Evolutionary conservation across 2,113 vertebrate species (phyloP).

Genomic region (Ailuropoda melanoleuca): DNA sequence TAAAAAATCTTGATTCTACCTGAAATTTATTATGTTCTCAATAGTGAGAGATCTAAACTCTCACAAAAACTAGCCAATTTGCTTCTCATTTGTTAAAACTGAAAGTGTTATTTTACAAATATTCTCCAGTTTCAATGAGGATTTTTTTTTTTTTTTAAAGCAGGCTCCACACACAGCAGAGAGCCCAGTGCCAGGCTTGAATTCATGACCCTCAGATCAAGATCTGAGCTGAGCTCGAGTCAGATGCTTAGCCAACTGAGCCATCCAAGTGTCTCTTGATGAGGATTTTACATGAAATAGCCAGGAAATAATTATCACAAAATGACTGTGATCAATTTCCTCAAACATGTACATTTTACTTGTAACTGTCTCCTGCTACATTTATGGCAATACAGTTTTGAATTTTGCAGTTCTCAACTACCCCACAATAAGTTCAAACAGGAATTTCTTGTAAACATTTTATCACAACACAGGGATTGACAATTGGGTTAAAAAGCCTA

Average conservation of each 20-base stretch:
- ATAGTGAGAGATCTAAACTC: background rate
- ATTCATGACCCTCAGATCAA: too few relatives aligned
- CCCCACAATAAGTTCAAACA: background rate
- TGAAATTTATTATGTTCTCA: background rate
- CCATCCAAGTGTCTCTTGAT: background rate
- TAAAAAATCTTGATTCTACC: background rate
- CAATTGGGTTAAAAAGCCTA: background rate
- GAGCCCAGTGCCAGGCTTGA: too few relatives aligned
- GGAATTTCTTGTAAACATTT: background rate
- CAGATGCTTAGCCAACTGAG: too few relatives aligned
- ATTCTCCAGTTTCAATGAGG: background rate
- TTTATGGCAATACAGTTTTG: background rate
- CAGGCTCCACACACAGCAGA: too few relatives aligned
- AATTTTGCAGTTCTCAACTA: background rate
- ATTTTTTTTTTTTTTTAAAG: too few relatives aligned
- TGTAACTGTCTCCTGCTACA: background rate
- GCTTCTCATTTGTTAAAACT: background rate
- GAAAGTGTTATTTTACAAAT: conserved; percentile 8
- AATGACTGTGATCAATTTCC: background rate
- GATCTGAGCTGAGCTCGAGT: too few relatives aligned
- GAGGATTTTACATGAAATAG: background rate
- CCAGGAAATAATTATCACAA: background rate
- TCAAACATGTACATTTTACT: background rate
- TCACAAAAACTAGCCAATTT: background rate
- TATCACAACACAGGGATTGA: background rate